phyloP scores from a whole-genome alignment of 2,797 vertebrate species.

The Neoniphon sammara region DNA sequence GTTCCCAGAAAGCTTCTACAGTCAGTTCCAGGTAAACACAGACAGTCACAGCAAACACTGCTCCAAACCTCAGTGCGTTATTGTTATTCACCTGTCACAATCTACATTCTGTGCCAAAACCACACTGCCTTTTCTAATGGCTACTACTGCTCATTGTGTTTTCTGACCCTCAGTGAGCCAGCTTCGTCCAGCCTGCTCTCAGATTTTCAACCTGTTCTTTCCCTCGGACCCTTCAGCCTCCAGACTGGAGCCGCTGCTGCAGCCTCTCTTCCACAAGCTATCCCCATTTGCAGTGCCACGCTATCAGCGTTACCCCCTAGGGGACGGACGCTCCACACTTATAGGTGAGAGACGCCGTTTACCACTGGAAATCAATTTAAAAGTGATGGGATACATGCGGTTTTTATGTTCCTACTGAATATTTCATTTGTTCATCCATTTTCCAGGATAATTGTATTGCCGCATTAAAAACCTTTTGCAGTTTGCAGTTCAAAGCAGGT shows the following conservation, averaged over 20 bases:
- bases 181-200: constrained; percentile 93
- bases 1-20: background rate
- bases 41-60: background rate
- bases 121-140: constrained; percentile 10
- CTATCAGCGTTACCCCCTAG: constrained; percentile 95
- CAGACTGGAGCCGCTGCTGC: constrained; percentile 92
- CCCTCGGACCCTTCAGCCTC: constrained; percentile 97
- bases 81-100: background rate
- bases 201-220: constrained; percentile 98
- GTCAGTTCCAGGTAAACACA: background rate
- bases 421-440: constrained; percentile 56
- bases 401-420: constrained; percentile 40
- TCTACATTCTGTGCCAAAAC: background rate
- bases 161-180: constrained; percentile 85
- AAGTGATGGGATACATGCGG: background rate
- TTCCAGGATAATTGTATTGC: constrained; percentile 38
- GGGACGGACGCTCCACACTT: constrained; percentile 91
- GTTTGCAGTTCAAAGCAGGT: constrained; percentile 53
- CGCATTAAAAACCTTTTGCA: constrained; percentile 42
- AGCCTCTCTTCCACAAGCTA: constrained; percentile 92
- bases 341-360: constrained; percentile 83
- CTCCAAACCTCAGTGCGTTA: background rate
- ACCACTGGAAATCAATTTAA: constrained; percentile 47
- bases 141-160: constrained; percentile 24
- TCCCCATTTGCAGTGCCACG: constrained; percentile 92